Percentiles rank a stretch among this genome's conserved stretches.
These are phyloP conservation scores for Mormoops blainvillei DNA, from an alignment of 2,113 vertebrate species.

Conservation along the genomic window DNA sequence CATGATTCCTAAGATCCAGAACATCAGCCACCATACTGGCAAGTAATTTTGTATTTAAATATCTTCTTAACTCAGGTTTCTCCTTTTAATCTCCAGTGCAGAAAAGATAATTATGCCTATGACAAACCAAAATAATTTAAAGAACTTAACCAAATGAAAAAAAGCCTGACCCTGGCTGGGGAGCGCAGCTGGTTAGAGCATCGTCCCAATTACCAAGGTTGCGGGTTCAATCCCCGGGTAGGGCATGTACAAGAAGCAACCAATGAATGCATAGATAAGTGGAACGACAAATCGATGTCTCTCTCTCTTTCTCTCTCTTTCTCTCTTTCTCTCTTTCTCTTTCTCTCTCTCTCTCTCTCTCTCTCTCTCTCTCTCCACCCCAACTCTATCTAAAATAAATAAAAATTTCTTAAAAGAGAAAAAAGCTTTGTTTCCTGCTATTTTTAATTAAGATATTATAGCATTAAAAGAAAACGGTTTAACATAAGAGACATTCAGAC, in stretches of 20 bases:
- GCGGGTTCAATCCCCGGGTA: no score
- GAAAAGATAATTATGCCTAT: not conserved
- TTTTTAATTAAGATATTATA: not conserved
- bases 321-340: no score
- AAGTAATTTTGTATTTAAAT: not conserved
- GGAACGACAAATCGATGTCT: no score
- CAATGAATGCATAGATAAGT: no score
- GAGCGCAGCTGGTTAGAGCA: no score
- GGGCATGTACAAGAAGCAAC: no score
- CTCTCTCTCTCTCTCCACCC: no score
- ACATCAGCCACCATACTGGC: not conserved
- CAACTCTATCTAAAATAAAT: no score
- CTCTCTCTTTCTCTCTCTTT: no score
- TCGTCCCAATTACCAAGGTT: no score
- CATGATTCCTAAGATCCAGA: not conserved
- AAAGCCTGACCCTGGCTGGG: not conserved
- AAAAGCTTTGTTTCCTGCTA: not conserved
- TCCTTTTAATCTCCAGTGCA: not conserved
- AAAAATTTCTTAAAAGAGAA: no score
- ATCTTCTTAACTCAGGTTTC: not conserved
- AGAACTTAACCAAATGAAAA: constrained; percentile 11
- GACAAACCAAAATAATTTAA: constrained; percentile 7
- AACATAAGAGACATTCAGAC: not conserved
- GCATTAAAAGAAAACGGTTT: not conserved
- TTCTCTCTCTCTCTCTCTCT: no score